Conservation (phyloP, 2,113 vertebrate species). For the Ramphastos sulfuratus region DNA sequence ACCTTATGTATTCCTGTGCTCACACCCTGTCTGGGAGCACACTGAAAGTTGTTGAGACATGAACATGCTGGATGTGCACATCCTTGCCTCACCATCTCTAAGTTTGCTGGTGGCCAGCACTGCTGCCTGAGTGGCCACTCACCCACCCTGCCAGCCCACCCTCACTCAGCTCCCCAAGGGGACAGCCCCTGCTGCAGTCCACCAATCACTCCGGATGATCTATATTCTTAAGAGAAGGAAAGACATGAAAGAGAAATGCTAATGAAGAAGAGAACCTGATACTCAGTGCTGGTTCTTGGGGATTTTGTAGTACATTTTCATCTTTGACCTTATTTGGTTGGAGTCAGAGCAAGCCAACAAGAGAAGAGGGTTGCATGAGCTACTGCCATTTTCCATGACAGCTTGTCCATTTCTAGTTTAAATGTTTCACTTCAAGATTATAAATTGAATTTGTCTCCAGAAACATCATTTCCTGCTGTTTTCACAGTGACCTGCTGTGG, state of each 20-base stretch:
- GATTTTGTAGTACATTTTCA: not conserved
- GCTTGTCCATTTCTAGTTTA: not conserved
- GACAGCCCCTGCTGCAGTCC: not conserved
- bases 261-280: not conserved
- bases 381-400: not conserved
- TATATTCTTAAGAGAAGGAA: not conserved
- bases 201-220: not conserved
- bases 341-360: not conserved
- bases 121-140: not conserved
- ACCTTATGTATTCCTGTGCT: too few relatives aligned
- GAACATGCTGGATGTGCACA: accelerated
- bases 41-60: not conserved
- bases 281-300: not conserved
- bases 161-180: accelerated
- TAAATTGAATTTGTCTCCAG: not conserved
- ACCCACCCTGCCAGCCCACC: not conserved
- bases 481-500: not conserved
- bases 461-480: not conserved
- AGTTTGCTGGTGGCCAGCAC: not conserved
- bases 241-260: not conserved
- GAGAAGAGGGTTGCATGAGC: not conserved
- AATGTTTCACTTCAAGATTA: not conserved
- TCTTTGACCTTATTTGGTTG: not conserved
- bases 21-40: accelerated
- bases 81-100: accelerated